A percentile compares a stretch with the other conserved stretches of the same genome.
These are phyloP conservation scores for Nasua narica DNA, from an alignment of 2,797 vertebrate genomes.

Conservation along the genomic window DNA sequence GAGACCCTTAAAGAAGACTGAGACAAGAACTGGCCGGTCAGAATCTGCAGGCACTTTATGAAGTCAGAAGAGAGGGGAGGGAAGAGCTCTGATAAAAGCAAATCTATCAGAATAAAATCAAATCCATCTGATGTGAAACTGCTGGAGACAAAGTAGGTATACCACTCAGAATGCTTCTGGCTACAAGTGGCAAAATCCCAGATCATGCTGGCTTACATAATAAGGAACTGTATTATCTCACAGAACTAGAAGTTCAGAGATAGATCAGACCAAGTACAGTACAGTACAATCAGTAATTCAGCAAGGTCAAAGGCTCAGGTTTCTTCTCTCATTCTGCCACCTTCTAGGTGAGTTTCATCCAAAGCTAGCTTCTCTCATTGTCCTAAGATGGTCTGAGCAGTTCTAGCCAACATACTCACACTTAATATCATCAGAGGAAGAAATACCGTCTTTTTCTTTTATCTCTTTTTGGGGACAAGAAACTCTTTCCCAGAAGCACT, in stretches of 20 bases:
- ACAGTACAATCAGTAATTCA: slow-evolving; percentile 35
- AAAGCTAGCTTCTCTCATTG: background rate
- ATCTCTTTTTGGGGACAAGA: background rate
- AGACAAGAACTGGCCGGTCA: background rate
- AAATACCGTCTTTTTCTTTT: background rate
- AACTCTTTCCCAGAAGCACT: background rate
- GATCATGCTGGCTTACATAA: slow-evolving; percentile 3
- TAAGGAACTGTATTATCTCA: slow-evolving; percentile 55
- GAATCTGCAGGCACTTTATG: background rate
- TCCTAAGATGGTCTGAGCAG: background rate
- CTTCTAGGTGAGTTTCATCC: background rate
- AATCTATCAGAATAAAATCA: slow-evolving; percentile 33
- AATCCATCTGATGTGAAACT: background rate
- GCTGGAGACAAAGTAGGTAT: background rate
- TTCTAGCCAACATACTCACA: background rate
- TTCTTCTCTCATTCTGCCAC: slow-evolving; percentile 30
- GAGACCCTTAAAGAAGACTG: background rate
- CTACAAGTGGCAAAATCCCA: slow-evolving; percentile 35
- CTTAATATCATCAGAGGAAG: background rate
- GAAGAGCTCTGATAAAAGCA: background rate
- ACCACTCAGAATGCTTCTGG: slow-evolving; percentile 10
- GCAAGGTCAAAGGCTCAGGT: slow-evolving; percentile 21
- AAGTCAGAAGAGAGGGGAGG: slow-evolving; percentile 17
- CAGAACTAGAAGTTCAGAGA: slow-evolving; percentile 52
- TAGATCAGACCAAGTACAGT: slow-evolving; percentile 30